Percentiles rank a stretch among this genome's conserved stretches.
phyloP scores from a whole-genome alignment of 2,888 invertebrate genomes.

The Drosophila macrospina region DNA sequence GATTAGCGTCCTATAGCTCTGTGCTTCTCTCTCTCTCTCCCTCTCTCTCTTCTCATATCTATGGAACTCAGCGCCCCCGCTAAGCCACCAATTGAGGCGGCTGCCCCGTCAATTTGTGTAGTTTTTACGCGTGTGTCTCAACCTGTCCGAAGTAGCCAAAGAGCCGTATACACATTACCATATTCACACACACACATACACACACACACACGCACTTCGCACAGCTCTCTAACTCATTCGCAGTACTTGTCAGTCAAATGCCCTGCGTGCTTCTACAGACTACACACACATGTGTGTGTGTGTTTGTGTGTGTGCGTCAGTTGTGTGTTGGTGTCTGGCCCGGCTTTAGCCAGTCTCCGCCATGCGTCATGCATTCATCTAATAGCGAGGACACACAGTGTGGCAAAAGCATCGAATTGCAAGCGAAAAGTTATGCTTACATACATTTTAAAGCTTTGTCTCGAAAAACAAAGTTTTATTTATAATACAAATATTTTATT shows the following conservation, averaged over 20 bases:
- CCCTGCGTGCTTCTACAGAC: slow-evolving; percentile 44
- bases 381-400: slow-evolving; percentile 63
- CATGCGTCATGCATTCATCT: slow-evolving; percentile 77
- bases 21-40: slow-evolving; percentile 1
- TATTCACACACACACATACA: slow-evolving; percentile 44
- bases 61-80: slow-evolving; percentile 49
- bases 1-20: slow-evolving; percentile 70
- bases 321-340: slow-evolving; percentile 57
- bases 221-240: slow-evolving; percentile 55
- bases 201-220: slow-evolving; percentile 34
- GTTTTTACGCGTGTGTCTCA: slow-evolving; percentile 82
- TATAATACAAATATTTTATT: too few species aligned
- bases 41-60: slow-evolving; percentile 14
- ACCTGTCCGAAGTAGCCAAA: slow-evolving; percentile 73
- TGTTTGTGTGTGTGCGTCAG: slow-evolving; percentile 20
- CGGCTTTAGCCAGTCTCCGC: slow-evolving; percentile 59
- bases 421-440: not conserved
- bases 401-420: not conserved
- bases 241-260: slow-evolving; percentile 65
- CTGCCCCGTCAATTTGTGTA: slow-evolving; percentile 72
- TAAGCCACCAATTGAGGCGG: slow-evolving; percentile 37
- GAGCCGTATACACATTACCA: slow-evolving; percentile 54
- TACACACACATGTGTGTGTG: not conserved
- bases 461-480: too few species aligned
- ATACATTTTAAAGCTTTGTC: too few species aligned